phyloP scores from a whole-genome alignment of 2,888 invertebrate genomes.

The Bimastos eiseni region DNA sequence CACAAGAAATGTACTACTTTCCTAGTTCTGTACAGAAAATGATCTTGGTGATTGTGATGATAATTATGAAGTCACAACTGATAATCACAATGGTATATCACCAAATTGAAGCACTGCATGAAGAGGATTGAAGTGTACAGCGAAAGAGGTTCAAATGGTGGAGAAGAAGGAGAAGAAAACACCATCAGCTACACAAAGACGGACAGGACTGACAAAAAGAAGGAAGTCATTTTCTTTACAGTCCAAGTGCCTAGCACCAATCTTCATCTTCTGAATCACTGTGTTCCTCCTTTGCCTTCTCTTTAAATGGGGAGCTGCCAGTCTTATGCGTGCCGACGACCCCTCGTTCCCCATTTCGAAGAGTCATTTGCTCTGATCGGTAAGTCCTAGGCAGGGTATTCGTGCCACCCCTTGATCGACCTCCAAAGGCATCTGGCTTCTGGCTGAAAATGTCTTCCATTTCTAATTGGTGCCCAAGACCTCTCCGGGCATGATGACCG shows the following conservation, averaged over 20 bases:
- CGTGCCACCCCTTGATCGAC: constrained; percentile 1
- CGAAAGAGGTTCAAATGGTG: background rate
- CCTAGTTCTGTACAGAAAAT: background rate
- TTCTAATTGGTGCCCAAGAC: background rate
- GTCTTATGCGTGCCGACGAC: background rate
- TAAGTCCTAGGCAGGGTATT: background rate
- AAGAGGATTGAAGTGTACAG: background rate
- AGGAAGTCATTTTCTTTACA: background rate
- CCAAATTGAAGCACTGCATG: background rate
- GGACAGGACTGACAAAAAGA: background rate
- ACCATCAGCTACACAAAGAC: background rate
- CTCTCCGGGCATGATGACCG: background rate
- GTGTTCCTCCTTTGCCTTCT: background rate
- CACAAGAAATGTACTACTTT: background rate
- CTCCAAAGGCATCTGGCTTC: constrained; percentile 7
- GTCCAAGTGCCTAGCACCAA: constrained; percentile 25
- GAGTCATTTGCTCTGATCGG: background rate
- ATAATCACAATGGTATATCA: background rate
- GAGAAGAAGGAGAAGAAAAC: constrained; percentile 14
- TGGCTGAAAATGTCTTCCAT: constrained; percentile 4
- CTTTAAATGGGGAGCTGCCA: background rate
- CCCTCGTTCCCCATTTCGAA: background rate
- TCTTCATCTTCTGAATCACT: constrained; percentile 23
- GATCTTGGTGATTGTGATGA: background rate
- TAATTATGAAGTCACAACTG: background rate